Conservation (phyloP, 1,140 invertebrate genomes). For the Apis dorsata region DNA sequence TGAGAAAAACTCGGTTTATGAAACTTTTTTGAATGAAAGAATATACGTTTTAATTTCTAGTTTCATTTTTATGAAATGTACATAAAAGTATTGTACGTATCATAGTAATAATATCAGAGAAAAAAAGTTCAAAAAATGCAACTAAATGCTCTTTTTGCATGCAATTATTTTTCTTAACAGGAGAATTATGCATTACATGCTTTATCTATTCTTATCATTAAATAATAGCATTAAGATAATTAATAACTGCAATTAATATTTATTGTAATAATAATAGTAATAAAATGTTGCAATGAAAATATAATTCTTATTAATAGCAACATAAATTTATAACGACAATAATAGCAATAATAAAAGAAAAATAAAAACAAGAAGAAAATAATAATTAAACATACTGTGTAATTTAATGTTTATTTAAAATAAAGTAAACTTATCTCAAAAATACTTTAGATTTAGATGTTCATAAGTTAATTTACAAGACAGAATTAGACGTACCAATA, state of each 20-base stretch:
- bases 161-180: neutral
- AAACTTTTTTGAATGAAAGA: neutral
- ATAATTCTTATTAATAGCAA: no score
- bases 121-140: neutral
- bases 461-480: neutral
- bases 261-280: neutral
- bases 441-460: accelerated
- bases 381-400: accelerated
- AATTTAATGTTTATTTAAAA: neutral
- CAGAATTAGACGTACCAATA: neutral
- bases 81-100: neutral
- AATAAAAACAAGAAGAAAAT: no score
- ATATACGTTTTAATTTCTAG: neutral
- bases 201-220: neutral
- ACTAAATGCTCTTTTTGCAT: neutral
- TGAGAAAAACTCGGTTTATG: neutral
- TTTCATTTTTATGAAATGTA: neutral
- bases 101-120: neutral
- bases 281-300: neutral
- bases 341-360: no score
- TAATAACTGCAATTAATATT: neutral
- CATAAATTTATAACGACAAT: no score
- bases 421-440: no score
- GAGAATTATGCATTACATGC: neutral
- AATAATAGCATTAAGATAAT: neutral